Percentiles rank a stretch among this genome's conserved stretches.
Conservation (phyloP, 2,113 vertebrate species). For the Crotalus helleri region DNA sequence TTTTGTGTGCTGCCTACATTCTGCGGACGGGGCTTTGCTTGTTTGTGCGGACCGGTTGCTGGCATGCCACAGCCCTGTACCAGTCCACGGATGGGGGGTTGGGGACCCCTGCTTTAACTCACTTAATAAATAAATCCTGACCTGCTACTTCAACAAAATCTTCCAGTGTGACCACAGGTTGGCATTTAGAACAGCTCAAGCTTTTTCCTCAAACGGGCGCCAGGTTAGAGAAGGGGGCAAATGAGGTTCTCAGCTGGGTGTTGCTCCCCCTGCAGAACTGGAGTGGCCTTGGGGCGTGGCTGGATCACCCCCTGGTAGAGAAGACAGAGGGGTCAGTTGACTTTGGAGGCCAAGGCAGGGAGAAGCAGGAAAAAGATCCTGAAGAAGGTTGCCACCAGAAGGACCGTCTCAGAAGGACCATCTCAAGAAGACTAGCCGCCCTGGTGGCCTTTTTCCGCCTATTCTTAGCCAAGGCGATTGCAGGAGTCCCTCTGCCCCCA, state of each 20-base stretch:
- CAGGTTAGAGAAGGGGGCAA: not conserved
- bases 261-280: not conserved
- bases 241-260: not conserved
- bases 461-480: not conserved
- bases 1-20: too few species aligned
- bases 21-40: too few species aligned
- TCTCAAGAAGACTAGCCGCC: not conserved
- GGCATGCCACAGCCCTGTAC: too few species aligned
- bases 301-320: not conserved
- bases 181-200: not conserved
- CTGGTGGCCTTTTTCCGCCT: not conserved
- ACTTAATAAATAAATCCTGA: not conserved
- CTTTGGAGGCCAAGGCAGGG: not conserved
- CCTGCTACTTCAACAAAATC: not conserved
- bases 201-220: not conserved
- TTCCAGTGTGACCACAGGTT: not conserved
- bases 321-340: not conserved
- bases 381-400: not conserved
- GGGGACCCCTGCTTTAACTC: not conserved
- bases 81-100: too few species aligned
- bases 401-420: not conserved
- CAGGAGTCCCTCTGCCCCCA: not conserved
- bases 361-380: not conserved
- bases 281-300: not conserved
- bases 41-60: too few species aligned